These are phyloP conservation scores for Odontesthes bonariensis DNA, from an alignment of 2,113 vertebrate species.

Conservation along the genomic window DNA sequence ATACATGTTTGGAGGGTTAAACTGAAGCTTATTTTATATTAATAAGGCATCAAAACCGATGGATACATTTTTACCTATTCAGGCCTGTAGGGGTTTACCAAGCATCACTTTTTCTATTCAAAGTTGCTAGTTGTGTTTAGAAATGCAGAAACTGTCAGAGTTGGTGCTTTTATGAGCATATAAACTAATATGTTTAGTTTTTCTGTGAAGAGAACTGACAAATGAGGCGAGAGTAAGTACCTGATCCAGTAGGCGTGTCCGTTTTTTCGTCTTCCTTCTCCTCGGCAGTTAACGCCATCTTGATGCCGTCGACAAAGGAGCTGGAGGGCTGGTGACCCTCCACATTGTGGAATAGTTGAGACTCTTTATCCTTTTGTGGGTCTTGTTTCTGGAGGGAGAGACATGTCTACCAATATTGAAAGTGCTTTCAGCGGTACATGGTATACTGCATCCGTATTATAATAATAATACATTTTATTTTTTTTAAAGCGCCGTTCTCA, in stretches of 20 bases:
- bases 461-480: too few relatives aligned
- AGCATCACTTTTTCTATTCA: not conserved
- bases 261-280: conserved; percentile 26
- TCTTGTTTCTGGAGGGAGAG: conserved; percentile 57
- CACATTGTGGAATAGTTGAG: not conserved
- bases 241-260: conserved; percentile 26
- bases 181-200: not conserved
- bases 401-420: not conserved
- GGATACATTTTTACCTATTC: not conserved
- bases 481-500: too few relatives aligned
- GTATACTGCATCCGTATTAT: too few relatives aligned
- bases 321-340: conserved; percentile 40
- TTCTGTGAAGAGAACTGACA: not conserved
- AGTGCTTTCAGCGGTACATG: too few relatives aligned
- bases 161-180: not conserved
- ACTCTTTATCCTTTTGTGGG: not conserved
- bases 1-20: too few relatives aligned
- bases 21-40: too few relatives aligned
- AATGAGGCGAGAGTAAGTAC: conserved; percentile 38
- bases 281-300: conserved; percentile 71
- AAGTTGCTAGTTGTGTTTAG: not conserved
- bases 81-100: not conserved
- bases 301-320: conserved; percentile 79
- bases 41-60: not conserved
- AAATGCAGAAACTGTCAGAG: not conserved